Base-by-base conservation (phyloP, 1,140 invertebrate species). In the Euglossa dilemma region DNA sequence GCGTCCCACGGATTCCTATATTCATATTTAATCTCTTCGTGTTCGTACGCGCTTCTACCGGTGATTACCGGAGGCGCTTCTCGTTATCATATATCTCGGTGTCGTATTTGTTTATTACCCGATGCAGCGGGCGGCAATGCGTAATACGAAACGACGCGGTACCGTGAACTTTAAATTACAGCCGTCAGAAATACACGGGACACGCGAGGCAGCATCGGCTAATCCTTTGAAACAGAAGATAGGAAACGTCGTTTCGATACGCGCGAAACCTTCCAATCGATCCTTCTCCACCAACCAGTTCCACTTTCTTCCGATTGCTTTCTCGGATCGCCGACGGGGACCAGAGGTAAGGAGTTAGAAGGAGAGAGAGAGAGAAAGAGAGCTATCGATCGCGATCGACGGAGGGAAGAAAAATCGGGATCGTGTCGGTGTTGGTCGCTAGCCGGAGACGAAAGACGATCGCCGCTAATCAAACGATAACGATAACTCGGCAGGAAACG, bases 21-120 rank as follows among this genome's bases (percentile, higher is more conserved):
- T 87, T 87, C 86, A 87, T 87, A 87, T 87, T 87, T 87, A 87
- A 87, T 87, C 85, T 87, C 72, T 77, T 73, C 54, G 85, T 57
- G 86, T 69, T 67, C 74, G 85, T 80, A 87, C 85, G 72, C 73
- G 85, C 83, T 87, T 87, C 72, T 85, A 87, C 75, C 85, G 76
- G 76, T 80, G 86, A 87, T 87, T 84, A 87, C 72, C 61, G 23
- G 28, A 61, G 72, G 61, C 85, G 72, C 72, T 73, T 79, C 76
- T 83, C 79, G 86, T 87, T 87, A 87, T 84, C 86, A 71, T 73
- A 61, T 63, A 73, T 80, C 85, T 67, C 70, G 75, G 69, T 79
- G 84, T 85, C 70, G 81, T 52, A 61, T 87, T 87, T 84, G 86
- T 84, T 87, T 73, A 87, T 83, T 43, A 70, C 84, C 64, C 80